Base-by-base conservation (phyloP, 2,888 invertebrate species). In the Orthonevra nobilis region DNA sequence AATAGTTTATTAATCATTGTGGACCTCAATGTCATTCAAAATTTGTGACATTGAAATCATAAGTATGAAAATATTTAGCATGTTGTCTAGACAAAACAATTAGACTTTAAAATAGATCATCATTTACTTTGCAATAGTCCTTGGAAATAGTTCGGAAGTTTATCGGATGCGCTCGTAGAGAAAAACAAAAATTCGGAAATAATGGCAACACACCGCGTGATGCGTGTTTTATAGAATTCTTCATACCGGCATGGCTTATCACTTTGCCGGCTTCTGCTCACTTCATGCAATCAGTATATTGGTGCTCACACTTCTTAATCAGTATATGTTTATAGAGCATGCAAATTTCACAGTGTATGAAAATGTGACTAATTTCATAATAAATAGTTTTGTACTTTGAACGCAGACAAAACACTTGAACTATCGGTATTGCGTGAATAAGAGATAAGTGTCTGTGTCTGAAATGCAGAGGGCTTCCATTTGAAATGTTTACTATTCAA, bases 351-450 rank as follows among this genome's bases (percentile, higher is more conserved):
- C n/a, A n/a, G n/a, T n/a, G n/a, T n/a, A n/a, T n/a, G 7, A 12
- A 48, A 40, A 50, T 54, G 34, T 68, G 68, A 69, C 58, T 58
- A 60, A 69, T 69, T 48, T 69, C 23, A 26, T 69, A 69, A 58
- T 34, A 40, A 69, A 50, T 69, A 69, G 69, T 69, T 69, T 36
- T 50, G 69, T 42, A 69, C 69, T 58, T 69, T 69, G 69, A 42
- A 50, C 58, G 2, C 20, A 34, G 7, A 40, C 1, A 1, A 38
- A 36, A 9, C 7, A 30, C 12, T 46, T 28, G 15, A 15, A 30
- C 12, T 38, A 28, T 56, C 12, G 26, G 54, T 5, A n/a, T 38
- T 36, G 36, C 38, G 36, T 26, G 5, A n/a, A 15, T 61, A 44
- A 3, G 4, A 17, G 19, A 34, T 23, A 44, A 17, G 32, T 17